phyloP scores from a whole-genome alignment of 1,140 invertebrate species.

The Sarcophaga peregrina region DNA sequence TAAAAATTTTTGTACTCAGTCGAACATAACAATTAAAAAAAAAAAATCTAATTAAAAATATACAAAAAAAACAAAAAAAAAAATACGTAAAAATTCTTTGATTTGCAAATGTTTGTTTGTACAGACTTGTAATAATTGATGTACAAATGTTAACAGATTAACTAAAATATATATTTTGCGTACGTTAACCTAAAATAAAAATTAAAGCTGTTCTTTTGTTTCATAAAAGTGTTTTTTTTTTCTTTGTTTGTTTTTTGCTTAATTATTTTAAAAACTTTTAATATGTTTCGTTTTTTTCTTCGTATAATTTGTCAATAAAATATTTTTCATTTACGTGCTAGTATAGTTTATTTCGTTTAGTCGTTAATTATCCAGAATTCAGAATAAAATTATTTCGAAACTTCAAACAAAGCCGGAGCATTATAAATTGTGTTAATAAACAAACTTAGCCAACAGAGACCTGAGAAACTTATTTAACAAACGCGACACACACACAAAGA shows the following conservation, averaged over 20 bases:
- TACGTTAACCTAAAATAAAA: not conserved
- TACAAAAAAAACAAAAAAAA: too few species aligned
- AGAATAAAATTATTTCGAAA: too few species aligned
- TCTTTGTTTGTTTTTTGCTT: conserved; percentile 14
- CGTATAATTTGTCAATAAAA: not conserved
- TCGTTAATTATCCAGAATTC: not conserved
- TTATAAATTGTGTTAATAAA: not conserved
- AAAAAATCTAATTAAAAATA: not conserved
- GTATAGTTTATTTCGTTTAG: not conserved
- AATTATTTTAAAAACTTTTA: not conserved
- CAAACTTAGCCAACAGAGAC: conserved; percentile 21
- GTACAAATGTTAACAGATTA: not conserved
- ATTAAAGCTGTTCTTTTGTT: not conserved
- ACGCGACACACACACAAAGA: not conserved
- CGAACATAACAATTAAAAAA: not conserved
- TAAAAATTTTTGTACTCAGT: conserved; percentile 1
- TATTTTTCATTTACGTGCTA: not conserved
- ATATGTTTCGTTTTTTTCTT: not conserved
- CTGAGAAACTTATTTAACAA: conserved; percentile 20
- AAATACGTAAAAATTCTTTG: not conserved
- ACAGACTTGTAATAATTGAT: not conserved
- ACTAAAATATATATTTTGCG: not conserved
- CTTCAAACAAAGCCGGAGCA: too few species aligned
- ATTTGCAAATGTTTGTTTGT: not conserved
- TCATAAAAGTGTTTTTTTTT: not conserved